Base-by-base conservation (phyloP, 2,797 vertebrate species). In the Pseudopleuronectes americanus region DNA sequence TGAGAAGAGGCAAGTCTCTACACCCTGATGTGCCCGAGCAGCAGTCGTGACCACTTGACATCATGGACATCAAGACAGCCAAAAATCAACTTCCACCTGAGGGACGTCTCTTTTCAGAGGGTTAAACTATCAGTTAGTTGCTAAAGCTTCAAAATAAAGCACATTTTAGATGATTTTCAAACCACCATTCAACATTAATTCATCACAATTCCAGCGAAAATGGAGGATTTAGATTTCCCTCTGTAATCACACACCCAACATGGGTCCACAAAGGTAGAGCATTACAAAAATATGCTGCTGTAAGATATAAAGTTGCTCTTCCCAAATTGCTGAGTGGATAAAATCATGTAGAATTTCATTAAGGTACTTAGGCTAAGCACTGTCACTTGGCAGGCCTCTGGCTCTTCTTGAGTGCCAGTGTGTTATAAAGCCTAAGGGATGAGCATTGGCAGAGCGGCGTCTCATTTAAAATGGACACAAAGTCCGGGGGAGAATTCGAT, bases 261-360 rank as follows among this genome's bases (percentile, higher is more conserved):
- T 21, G 60, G 17, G 68, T 58, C 59, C 67, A 74, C 21, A 14
- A 43, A 70, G 75, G 64, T 66, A 49, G 54, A 59, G 52, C 74
- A 72, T 74, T 72, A 68, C 61, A 75, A 77, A 75, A 83, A 89
- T 81, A 68, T 82, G 86, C 87, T 87, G 76, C 83, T 67, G 53
- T 73, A 72, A 86, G 81, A 88, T 59, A 80, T 81, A 85, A 89
- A 88, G 85, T 83, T 77, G 76, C 68, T 89, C 77, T 56, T 71
- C 63, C 55, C 22, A 83, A 89, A 90, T 68, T 86, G 89, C 91
- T 91, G 90, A 91, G 83, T 87, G 84, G 87, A 77, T 87, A 76
- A 77, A 91, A 89, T 80, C 71, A 57, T 59, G 73, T 65, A 64
- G 79, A 85, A 79, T 91, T 92, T 92, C 89, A 92, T 92, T 90